Evolutionary conservation across 2,888 invertebrate species (phyloP), one percentile per base, ranked within the genome.

Genomic region (Ophion ventricosus): DNA sequence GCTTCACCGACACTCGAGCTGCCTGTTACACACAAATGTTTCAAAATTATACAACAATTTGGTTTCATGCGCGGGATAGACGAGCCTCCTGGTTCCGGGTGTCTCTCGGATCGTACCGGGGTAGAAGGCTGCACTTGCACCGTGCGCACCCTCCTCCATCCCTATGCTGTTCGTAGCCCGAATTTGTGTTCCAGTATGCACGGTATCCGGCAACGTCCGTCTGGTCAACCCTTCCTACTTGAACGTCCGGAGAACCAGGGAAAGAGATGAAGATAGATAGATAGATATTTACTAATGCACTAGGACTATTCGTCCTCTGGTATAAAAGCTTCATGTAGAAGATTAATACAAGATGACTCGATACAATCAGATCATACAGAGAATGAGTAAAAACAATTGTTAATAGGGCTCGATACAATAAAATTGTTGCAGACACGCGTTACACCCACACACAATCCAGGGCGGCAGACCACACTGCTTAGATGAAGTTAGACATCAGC

Each of bases 31-130:
- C 26, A 67, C 66, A 80, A 74, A 76, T 82, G 82, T 73, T 72
- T 35, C 64, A 85, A 85, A 85, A 85, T 85, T 80, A 85, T 85
- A 80, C 82, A 85, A 85, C 84, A 85, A 85, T 85, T 82, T 82
- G 82, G 84, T 82, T 84, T 80, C 67, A 80, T 74, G 82, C 69
- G 43, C 76, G 67, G 73, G 80, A 72, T 66, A 29, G 75, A 26
- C 49, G 76, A 73, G 76, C 23, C 81, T 66, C 75, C 70, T 75
- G 59, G 75, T 75, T 64, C 49, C 49, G 61, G 63, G 26, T 69
- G 67, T 69, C 67, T 76, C 57, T 67, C 57, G 67, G 57, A 67
- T 29, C 11, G 23, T n/a, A 66, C 57, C 54, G 7, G 59, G 67
- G 69, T 43, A 40, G 43, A 7, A 43, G 57, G 69, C 57, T 57